Evolutionary conservation across 2,888 invertebrate genomes (phyloP), one percentile per base, ranked within the genome.

Genomic region (Oxyscelio sp.): DNA sequence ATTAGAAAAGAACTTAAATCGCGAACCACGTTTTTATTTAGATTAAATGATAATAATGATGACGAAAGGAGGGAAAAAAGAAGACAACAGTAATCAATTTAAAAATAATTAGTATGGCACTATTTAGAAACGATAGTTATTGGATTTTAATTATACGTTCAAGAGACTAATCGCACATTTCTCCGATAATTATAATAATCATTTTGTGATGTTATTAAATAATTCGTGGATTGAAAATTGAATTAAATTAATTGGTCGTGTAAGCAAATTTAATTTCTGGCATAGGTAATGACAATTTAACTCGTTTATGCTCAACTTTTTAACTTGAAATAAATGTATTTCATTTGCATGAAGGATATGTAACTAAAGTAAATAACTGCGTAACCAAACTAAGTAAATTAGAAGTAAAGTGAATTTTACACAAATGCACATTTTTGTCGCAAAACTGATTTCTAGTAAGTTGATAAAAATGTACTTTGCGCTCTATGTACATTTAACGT

Each of bases 201-300:
- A 40, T 50, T 80, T 80, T 80, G 43, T 59, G 65, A 65, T 73
- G 31, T 65, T 73, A 71, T 79, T 79, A 65, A 65, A 71, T 71
- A 71, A 71, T 56, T 45, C 52, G 54, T 63, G 54, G 56, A 40
- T 27, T 56, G 38, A 45, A 45, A 79, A 78, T 70, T 54, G 61
- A 78, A 78, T 70, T 61, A 61, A 68, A 34, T 61, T 77, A 78
- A 70, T 70, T 70, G 66, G 45, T 22, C 61, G 43, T 70, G 61
- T 70, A 61, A 70, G 70, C 78, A 66, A 77, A 66, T 66, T 66
- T 52, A 65, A 66, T 66, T 77, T 77, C 21, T n/a, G 24, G 52
- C 43, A 13, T 27, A 58, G 54, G 45, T 45, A 65, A 74, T 22
- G 34, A 63, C 31, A 45, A 3, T 74, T 63, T 65, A 45, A 54